A percentile compares a stretch with the other conserved stretches of the same genome.
phyloP scores from a whole-genome alignment of 2,888 invertebrate species.

The Balanococcus diminutus region DNA sequence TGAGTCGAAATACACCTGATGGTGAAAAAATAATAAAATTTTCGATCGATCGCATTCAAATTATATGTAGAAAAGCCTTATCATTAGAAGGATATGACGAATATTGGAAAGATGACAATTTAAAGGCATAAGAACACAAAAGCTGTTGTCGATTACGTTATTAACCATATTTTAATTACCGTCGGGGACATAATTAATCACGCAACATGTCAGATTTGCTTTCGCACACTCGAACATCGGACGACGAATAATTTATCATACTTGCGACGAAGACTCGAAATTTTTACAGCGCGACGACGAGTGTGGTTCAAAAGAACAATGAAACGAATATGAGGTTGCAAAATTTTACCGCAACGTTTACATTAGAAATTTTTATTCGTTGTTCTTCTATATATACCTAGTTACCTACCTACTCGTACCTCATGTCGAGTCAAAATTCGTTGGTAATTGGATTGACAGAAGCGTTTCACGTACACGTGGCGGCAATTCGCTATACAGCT shows the following conservation, averaged over 20 bases:
- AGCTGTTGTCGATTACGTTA: constrained; percentile 31
- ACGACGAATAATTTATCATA: constrained; percentile 39
- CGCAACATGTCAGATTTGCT: constrained; percentile 23
- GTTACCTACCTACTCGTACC: too few relatives aligned
- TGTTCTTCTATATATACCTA: not conserved
- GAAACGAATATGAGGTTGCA: not conserved
- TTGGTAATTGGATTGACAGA: not conserved
- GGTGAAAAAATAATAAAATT: not conserved
- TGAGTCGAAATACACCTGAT: not conserved
- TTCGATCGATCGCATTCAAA: not conserved
- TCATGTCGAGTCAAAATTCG: not conserved
- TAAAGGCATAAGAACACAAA: constrained; percentile 7
- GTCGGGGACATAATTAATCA: constrained; percentile 25
- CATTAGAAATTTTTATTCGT: constrained; percentile 10
- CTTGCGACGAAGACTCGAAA: constrained; percentile 3
- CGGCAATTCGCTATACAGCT: not conserved
- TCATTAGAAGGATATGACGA: not conserved
- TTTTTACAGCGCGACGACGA: not conserved
- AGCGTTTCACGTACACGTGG: not conserved
- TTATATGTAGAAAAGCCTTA: not conserved
- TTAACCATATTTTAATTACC: constrained; percentile 33
- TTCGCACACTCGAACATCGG: not conserved
- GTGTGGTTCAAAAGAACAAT: not conserved
- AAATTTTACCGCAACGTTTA: not conserved
- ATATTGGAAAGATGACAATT: not conserved